These are phyloP conservation scores for Potorous gilbertii DNA, from an alignment of 2,797 vertebrate genomes.

Conservation along the genomic window DNA sequence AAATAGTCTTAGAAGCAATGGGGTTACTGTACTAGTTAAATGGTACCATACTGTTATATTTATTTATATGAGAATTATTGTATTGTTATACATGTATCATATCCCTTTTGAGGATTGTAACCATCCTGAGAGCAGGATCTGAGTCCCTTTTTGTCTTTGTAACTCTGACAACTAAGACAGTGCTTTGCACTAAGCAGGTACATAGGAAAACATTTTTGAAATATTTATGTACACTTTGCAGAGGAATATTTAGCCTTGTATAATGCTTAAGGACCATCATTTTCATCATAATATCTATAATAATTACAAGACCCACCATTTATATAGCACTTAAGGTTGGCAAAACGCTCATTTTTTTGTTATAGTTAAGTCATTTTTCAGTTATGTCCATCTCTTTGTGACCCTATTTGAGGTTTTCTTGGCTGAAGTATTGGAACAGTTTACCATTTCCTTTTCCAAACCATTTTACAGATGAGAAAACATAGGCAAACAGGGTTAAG, in stretches of 20 bases:
- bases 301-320: neutral
- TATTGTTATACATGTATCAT: neutral
- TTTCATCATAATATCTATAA: neutral
- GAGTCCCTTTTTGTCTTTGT: neutral
- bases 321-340: neutral
- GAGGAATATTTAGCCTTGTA: neutral
- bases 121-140: neutral
- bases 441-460: neutral
- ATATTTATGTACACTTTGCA: neutral
- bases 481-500: neutral
- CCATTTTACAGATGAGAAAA: neutral
- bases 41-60: neutral
- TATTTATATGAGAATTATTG: neutral
- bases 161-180: neutral
- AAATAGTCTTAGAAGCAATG: neutral
- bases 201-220: neutral
- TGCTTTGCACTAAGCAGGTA: neutral
- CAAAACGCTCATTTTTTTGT: neutral
- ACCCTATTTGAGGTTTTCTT: neutral
- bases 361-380: neutral
- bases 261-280: neutral
- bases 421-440: neutral
- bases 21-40: neutral
- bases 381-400: neutral
- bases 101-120: neutral